Percentiles rank a stretch among this genome's conserved stretches.
phyloP scores from a whole-genome alignment of 1,140 invertebrate genomes.

The Drosophila tani region DNA sequence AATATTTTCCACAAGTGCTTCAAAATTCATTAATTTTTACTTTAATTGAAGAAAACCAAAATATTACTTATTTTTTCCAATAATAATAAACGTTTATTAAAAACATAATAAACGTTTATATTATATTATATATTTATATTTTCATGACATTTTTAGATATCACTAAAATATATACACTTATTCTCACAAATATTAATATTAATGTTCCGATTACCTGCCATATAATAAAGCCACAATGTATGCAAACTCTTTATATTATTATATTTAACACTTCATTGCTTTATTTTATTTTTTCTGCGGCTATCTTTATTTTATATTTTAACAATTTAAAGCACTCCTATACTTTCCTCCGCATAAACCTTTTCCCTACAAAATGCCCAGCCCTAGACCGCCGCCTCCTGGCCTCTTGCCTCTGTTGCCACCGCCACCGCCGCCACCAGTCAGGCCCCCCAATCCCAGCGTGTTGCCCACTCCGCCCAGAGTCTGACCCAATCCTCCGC shows the following conservation, averaged over 20 bases:
- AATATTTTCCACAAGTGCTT: too few species aligned
- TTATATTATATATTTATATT: too few species aligned
- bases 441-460: conserved; percentile 32
- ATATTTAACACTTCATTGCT: neutral
- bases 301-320: too few species aligned
- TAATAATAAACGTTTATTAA: too few species aligned
- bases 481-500: conserved; percentile 43
- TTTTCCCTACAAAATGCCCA: conserved; percentile 50
- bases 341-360: neutral
- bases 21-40: too few species aligned
- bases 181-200: neutral
- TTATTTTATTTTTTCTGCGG: too few species aligned
- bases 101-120: too few species aligned
- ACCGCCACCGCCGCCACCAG: conserved; percentile 27
- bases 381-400: conserved; percentile 44
- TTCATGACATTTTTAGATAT: too few species aligned
- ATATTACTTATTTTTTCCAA: neutral
- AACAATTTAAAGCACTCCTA: too few species aligned
- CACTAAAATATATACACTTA: too few species aligned
- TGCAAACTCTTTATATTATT: neutral
- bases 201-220: neutral
- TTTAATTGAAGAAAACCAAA: too few species aligned
- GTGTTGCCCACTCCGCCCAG: conserved; percentile 49
- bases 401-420: conserved; percentile 8
- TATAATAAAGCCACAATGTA: neutral